Base-by-base conservation (phyloP, 2,888 invertebrate species). In the Synergus itoensis region DNA sequence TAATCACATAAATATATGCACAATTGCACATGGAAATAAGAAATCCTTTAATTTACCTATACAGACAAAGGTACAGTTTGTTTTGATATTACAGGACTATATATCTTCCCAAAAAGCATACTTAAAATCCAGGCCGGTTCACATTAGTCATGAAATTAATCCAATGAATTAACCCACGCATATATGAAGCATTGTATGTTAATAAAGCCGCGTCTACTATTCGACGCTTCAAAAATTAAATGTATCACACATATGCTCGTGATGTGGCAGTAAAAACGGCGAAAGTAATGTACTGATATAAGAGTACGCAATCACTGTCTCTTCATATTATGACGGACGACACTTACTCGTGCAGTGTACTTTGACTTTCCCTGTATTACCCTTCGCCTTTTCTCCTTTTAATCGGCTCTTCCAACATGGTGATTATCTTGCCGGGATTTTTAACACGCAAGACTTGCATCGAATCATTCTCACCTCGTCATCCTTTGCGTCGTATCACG, bases 101-200 rank as follows among this genome's bases (percentile, higher is more conserved):
- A 62, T 21, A 62, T 62, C 5, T 62, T 62, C 14, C 60, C 60
- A 1, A 11, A 65, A n/a, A 40, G 11, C n/a, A 8, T 18, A 48
- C 28, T 45, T 45, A 16, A 69, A 69, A 69, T 69, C 16, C 18
- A 45, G 53, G 53, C 36, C 53, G 53, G 53, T 41, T 28, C 48
- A 73, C 11, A 73, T 73, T 53, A 73, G 73, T 53, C 73, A 36
- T 36, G 28, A 53, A 73, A 53, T 73, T 73, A 73, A 53, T 9
- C 16, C 48, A n/a, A 11, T n/a, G 36, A 73, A 73, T 36, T 53
- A n/a, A n/a, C n/a, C n/a, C n/a, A n/a, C n/a, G n/a, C n/a, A 73
- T 36, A 12, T 2, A 36, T 73, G 48, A 48, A 43, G 69, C n/a
- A 73, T 73, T 73, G 73, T 73, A 73, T 73, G 73, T n/a, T 73